Evolutionary conservation across 2,797 vertebrate genomes (phyloP).

Genomic region (Melanogrammus aeglefinus): DNA sequence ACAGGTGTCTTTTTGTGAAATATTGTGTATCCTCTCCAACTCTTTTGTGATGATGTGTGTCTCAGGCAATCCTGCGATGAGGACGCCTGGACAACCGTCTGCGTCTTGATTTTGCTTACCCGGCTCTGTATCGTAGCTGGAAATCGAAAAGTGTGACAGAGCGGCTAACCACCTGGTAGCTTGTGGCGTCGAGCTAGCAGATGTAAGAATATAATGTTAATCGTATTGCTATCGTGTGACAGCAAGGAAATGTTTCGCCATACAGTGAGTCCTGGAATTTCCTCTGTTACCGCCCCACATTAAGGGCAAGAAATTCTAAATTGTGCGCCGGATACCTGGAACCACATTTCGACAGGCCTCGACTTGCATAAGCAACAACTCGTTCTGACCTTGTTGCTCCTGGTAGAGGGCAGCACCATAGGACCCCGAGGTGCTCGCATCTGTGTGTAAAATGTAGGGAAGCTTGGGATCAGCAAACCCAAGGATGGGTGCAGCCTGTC

Average conservation of each 20-base stretch:
- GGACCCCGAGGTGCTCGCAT: background rate
- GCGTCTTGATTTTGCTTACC: slow-evolving; percentile 23
- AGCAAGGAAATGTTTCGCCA: no score
- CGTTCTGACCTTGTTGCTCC: background rate
- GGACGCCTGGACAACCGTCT: slow-evolving; percentile 18
- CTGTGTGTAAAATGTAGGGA: no score
- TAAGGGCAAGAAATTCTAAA: slow-evolving; percentile 8
- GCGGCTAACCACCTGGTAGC: background rate
- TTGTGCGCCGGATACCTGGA: background rate
- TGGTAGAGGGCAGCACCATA: slow-evolving; percentile 4
- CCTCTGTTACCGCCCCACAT: slow-evolving; percentile 6
- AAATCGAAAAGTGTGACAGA: background rate
- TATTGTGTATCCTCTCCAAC: slow-evolving; percentile 13
- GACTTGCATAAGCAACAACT: slow-evolving; percentile 7
- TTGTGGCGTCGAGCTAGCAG: slow-evolving; percentile 8
- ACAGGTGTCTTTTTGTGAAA: slow-evolving; percentile 7
- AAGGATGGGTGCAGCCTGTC: background rate
- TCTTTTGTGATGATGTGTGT: slow-evolving; percentile 19
- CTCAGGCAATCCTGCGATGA: background rate
- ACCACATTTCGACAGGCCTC: background rate
- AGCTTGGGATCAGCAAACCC: slow-evolving; percentile 1
- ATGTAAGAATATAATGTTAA: background rate
- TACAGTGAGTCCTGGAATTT: slow-evolving; percentile 3
- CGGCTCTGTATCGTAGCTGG: background rate
- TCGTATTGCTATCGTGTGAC: background rate